Base-by-base conservation (phyloP, 2,113 vertebrate genomes). In the Boleophthalmus pectinirostris region DNA sequence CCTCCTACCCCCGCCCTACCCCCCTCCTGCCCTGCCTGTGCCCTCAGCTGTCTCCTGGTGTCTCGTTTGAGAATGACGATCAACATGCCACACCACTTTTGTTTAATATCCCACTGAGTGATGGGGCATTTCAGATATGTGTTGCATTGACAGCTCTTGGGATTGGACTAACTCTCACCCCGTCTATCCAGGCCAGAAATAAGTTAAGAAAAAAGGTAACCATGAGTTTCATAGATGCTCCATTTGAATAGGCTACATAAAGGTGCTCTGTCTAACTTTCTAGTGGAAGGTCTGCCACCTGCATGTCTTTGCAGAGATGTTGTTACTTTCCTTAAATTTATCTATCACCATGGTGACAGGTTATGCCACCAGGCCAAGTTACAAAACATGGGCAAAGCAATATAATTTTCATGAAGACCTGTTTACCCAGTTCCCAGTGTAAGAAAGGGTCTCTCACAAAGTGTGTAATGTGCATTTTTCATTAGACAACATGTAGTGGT, bases 21-120 rank as follows among this genome's bases (percentile, higher is more conserved):
- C 86, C 75, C 21, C 54, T 13, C 3, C 54, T 72, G 73, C 93
- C 80, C 92, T 92, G 92, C 29, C 45, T 25, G 51, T 57, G 45
- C 53, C 35, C 29, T 51, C 35, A 21, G 35, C 24, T 29, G 33
- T 15, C 16, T 14, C 51, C 25, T 16, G 20, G n/a, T 57, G 20
- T 43, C 20, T 15, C 46, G 29, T 45, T 56, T 57, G n/a, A 46
- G 23, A 72, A 1, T 25, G 72, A 29, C 49, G 46, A 47, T 24
- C 69, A 73, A 64, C 69, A 66, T 53, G 43, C 65, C 60, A 70
- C 63, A 12, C 43, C 54, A 56, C 53, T 73, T 73, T 67, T 69
- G 46, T 57, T 66, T 78, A 53, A 24, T 68, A 29, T 61, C 69
- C 70, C 21, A 29, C 23, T 77, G 74, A 84, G 3, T 65, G 24